phyloP scores from a whole-genome alignment of 2,797 vertebrate species.

The Emydoidea blandingii region DNA sequence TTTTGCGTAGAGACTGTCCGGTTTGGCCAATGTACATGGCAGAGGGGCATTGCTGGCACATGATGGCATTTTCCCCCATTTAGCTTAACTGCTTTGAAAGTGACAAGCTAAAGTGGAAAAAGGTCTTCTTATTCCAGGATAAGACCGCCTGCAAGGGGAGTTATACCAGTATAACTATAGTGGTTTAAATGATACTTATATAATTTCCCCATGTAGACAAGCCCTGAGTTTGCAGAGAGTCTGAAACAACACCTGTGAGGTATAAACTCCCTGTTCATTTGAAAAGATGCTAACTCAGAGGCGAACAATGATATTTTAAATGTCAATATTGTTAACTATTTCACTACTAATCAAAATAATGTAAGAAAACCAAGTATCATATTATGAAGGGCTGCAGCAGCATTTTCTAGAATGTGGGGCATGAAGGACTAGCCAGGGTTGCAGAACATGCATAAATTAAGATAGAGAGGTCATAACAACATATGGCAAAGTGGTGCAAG shows the following conservation, averaged over 20 bases:
- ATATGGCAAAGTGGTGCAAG: not conserved
- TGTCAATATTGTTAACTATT: constrained; percentile 27
- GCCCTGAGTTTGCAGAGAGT: not conserved
- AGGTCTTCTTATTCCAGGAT: constrained; percentile 35
- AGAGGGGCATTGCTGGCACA: too few relatives aligned
- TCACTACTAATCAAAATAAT: not conserved
- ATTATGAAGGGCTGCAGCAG: not conserved
- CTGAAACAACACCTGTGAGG: constrained; percentile 2
- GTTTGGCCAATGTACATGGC: too few relatives aligned
- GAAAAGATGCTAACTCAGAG: not conserved
- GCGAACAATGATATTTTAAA: not conserved
- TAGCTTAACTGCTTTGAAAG: not conserved
- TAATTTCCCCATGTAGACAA: not conserved
- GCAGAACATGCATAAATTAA: not conserved
- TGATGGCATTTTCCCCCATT: not conserved
- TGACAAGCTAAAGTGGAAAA: not conserved
- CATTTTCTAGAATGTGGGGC: not conserved
- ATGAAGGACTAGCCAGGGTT: not conserved
- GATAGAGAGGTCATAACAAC: not conserved
- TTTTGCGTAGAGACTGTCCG: too few relatives aligned
- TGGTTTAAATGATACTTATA: constrained; percentile 30
- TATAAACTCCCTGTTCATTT: not conserved
- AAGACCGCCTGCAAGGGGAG: constrained; percentile 1
- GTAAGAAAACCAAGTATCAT: not conserved
- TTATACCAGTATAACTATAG: constrained; percentile 48